A percentile compares a stretch with the other conserved stretches of the same genome.
These are phyloP conservation scores for Synergus itoensis DNA, from an alignment of 2,888 invertebrate species.

Conservation along the genomic window DNA sequence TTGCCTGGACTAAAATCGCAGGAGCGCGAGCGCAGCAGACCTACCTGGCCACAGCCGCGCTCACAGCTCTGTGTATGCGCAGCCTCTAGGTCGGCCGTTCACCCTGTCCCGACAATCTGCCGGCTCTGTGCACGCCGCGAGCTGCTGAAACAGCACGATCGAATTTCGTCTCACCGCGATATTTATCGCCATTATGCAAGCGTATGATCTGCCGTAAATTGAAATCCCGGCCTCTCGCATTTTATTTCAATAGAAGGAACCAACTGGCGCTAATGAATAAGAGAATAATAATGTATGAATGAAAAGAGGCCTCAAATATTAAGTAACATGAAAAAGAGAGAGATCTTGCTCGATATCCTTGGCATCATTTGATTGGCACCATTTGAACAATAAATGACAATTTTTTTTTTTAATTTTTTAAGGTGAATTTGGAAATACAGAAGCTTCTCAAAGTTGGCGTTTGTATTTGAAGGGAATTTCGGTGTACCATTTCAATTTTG, in stretches of 20 bases:
- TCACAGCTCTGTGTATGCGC: slow-evolving; percentile 62
- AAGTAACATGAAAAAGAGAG: not conserved
- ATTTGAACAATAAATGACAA: too few relatives aligned
- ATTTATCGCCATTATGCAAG: slow-evolving; percentile 44
- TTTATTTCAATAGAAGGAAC: slow-evolving; percentile 12
- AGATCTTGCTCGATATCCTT: not conserved
- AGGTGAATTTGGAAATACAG: too few relatives aligned
- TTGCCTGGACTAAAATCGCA: slow-evolving; percentile 56
- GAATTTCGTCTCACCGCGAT: slow-evolving; percentile 61
- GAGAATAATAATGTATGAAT: not conserved
- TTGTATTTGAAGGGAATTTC: too few relatives aligned
- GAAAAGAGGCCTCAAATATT: not conserved
- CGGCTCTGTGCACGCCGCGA: slow-evolving; percentile 61
- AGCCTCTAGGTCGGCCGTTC: slow-evolving; percentile 78
- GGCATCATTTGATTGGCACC: too few relatives aligned
- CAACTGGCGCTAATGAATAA: slow-evolving; percentile 20
- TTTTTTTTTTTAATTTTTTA: too few relatives aligned
- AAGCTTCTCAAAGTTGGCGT: too few relatives aligned
- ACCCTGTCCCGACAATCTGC: slow-evolving; percentile 73
- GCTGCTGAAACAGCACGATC: slow-evolving; percentile 66
- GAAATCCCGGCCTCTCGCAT: not conserved
- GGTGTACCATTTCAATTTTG: too few relatives aligned
- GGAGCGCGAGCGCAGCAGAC: slow-evolving; percentile 54
- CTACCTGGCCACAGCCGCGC: slow-evolving; percentile 36
- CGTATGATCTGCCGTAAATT: slow-evolving; percentile 31